Evolutionary conservation across 2,113 vertebrate species (phyloP).

Genomic region (Steatornis caripensis): DNA sequence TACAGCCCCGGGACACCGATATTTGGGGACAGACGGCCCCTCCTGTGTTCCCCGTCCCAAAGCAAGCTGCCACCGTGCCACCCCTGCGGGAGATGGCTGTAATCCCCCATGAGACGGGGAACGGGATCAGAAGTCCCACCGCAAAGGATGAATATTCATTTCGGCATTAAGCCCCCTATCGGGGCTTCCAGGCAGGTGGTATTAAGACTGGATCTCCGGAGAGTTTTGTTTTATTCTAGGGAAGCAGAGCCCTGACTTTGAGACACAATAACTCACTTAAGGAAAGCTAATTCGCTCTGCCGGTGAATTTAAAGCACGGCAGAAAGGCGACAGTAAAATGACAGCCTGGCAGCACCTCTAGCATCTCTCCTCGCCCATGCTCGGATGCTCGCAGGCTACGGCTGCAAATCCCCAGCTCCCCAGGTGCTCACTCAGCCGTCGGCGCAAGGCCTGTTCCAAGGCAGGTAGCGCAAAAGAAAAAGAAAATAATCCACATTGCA

Average conservation of each 20-base stretch:
- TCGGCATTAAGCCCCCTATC: background rate
- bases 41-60: background rate
- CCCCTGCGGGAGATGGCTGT: background rate
- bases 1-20: background rate
- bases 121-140: background rate
- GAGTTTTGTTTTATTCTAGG: constrained; percentile 25
- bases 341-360: background rate
- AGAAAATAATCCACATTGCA: background rate
- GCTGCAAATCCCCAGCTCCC: background rate
- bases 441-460: background rate
- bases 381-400: background rate
- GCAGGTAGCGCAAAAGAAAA: background rate
- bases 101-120: background rate
- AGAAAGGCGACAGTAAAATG: background rate
- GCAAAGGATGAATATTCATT: constrained; percentile 45
- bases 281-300: background rate
- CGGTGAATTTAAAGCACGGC: background rate
- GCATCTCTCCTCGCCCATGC: background rate
- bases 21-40: background rate
- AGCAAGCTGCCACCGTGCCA: background rate
- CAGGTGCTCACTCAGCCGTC: background rate
- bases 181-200: constrained; percentile 46
- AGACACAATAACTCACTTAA: constrained; percentile 45
- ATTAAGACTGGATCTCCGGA: background rate
- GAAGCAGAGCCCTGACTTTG: constrained; percentile 21